phyloP scores from a whole-genome alignment of 37 sponge, comb jelly and placozoan genomes.

The Geodia barretti region DNA sequence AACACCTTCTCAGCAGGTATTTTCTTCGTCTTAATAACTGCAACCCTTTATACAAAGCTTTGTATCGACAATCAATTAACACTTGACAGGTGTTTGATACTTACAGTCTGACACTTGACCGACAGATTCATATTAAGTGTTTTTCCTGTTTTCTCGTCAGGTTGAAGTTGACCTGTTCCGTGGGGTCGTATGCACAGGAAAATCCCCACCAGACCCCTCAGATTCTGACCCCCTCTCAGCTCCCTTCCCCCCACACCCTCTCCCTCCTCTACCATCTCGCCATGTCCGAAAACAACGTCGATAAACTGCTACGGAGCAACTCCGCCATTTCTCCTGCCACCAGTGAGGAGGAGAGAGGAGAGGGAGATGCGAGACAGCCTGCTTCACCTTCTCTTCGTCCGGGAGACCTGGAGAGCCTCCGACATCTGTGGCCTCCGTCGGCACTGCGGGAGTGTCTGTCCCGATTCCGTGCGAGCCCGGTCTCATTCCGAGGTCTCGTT shows the following conservation, averaged over 20 bases:
- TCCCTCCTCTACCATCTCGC: constrained; percentile 49
- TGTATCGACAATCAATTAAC: too few relatives aligned
- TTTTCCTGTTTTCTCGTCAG: constrained; percentile 11
- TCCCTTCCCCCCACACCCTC: constrained; percentile 60
- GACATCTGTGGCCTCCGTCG: too few relatives aligned
- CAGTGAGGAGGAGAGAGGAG: too few relatives aligned
- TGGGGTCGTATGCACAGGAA: constrained; percentile 18
- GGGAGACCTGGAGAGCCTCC: too few relatives aligned
- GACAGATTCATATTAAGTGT: not conserved
- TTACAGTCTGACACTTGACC: not conserved
- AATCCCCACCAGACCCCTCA: constrained; percentile 28
- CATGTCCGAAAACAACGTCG: too few relatives aligned
- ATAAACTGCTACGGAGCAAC: too few relatives aligned
- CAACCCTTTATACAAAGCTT: too few relatives aligned
- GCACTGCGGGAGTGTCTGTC: not conserved
- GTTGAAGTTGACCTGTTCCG: constrained; percentile 64
- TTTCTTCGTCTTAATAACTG: too few relatives aligned
- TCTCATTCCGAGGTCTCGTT: not conserved
- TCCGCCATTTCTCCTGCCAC: too few relatives aligned
- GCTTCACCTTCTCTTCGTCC: too few relatives aligned
- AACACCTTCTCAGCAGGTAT: constrained; percentile 23
- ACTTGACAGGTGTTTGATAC: not conserved
- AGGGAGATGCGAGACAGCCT: too few relatives aligned
- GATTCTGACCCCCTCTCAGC: constrained; percentile 24
- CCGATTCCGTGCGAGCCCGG: not conserved